Base-by-base conservation (phyloP, 2,888 invertebrate species). In the Aspidiotus destructor region DNA sequence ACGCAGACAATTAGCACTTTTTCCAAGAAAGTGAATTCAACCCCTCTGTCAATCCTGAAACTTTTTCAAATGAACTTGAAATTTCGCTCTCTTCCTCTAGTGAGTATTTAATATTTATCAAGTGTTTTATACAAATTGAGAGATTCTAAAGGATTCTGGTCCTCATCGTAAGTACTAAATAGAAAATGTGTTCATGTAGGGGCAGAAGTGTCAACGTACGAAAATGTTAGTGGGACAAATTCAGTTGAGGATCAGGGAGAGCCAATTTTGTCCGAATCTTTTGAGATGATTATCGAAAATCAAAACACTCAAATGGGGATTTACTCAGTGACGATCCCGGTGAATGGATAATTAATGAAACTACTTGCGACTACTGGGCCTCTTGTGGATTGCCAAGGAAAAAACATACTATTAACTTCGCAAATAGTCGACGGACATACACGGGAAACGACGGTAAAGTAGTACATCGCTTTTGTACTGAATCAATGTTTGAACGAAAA, bases 271-370 rank as follows among this genome's bases (percentile, higher is more conserved):
- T 44, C 48, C 13, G 48, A 44, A 44, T 44, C 48, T 44, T 13
- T 13, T 10, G 48, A 44, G 13, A 44, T 44, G 48, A 44, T 13
- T 44, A 44, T 44, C 13, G 48, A 44, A 44, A 44, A 44, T 44
- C 48, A 44, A 44, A 10, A 8, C 48, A 44, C 48, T 13, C 48
- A 44, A 44, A 8, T 10, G 9, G 9, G 8, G 48, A 44, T 10
- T 44, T 13, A 44, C 15, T 55, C 16, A 55, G 15, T n/a, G 55
- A 55, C 55, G 75, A 77, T 41, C 60, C 68, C 41, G n/a, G 40
- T 54, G 63, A 63, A 40, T 63, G 63, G 63, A 53, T n/a, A 63
- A 40, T 63, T 28, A 15, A 53, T 63, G 54, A 63, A 8, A 48
- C 53, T 41, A 63, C 63, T 53, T 28, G 28, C 54, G 53, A 63